Evolutionary conservation across 1,140 invertebrate genomes (phyloP).

Genomic region (Cardiocondyla obscurior): DNA sequence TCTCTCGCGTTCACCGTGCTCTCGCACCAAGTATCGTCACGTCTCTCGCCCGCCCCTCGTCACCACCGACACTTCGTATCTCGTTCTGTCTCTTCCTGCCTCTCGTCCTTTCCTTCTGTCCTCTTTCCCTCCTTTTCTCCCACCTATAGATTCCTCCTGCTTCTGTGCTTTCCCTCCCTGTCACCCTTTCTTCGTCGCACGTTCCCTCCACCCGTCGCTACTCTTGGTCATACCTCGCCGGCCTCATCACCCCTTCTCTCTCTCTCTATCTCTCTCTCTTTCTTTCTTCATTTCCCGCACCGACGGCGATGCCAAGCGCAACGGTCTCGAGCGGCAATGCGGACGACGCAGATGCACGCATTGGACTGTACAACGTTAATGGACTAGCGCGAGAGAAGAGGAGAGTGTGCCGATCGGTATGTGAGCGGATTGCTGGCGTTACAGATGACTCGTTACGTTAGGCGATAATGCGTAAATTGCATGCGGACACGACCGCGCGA

Average conservation of each 20-base stretch:
- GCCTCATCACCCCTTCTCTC: neutral
- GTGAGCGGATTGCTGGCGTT: constrained; percentile 7
- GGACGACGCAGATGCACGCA: constrained; percentile 50
- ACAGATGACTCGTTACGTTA: constrained; percentile 31
- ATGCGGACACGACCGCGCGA: neutral
- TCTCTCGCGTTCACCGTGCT: constrained; percentile 32
- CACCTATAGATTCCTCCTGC: constrained; percentile 47
- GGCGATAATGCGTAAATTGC: neutral
- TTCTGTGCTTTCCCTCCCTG: neutral
- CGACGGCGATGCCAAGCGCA: constrained; percentile 11
- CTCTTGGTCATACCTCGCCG: neutral
- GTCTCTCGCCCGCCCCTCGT: constrained; percentile 17
- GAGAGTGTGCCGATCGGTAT: constrained; percentile 33
- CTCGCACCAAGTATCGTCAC: constrained; percentile 26
- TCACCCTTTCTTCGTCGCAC: neutral
- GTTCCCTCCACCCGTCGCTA: constrained; percentile 30
- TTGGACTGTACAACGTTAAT: constrained; percentile 35
- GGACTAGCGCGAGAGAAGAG: constrained; percentile 35
- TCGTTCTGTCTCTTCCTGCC: constrained; percentile 48
- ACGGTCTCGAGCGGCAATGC: constrained; percentile 45
- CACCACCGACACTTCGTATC: constrained; percentile 39
- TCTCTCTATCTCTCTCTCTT: constrained; percentile 38
- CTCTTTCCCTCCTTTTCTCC: constrained; percentile 37
- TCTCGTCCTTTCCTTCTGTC: constrained; percentile 54
- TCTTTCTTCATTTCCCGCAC: constrained; percentile 48